A percentile compares a stretch with the other conserved stretches of the same genome.
Conservation (phyloP, 2,113 vertebrate genomes). For the Notarius lentiginosus region DNA sequence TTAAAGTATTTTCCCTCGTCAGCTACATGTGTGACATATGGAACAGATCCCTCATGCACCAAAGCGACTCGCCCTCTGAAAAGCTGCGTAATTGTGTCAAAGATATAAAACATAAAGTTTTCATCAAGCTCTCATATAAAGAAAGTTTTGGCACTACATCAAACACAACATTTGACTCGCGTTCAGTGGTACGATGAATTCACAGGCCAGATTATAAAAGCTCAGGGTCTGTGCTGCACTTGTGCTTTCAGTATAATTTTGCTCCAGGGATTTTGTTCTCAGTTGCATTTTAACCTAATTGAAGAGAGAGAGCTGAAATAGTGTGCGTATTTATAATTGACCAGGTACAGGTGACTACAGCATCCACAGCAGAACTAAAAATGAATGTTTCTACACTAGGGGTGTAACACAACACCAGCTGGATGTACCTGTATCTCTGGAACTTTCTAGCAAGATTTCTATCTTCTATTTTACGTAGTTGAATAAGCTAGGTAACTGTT, state of each 20-base stretch:
- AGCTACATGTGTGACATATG: conserved; percentile 38
- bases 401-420: not conserved
- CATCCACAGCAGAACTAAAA: not conserved
- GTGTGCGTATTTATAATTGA: too few relatives aligned
- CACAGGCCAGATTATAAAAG: not conserved
- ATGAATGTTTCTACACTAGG: not conserved
- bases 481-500: not conserved
- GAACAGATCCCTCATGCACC: conserved; percentile 43
- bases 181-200: conserved; percentile 31
- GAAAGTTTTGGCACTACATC: conserved; percentile 39
- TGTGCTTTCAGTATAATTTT: not conserved
- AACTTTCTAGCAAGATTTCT: not conserved
- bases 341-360: not conserved
- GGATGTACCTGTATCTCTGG: not conserved
- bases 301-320: not conserved
- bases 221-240: not conserved
- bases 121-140: conserved; percentile 38
- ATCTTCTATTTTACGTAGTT: not conserved
- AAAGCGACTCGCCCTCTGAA: not conserved
- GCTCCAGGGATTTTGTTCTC: not conserved
- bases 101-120: conserved; percentile 44
- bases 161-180: conserved; percentile 16
- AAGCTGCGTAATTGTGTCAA: conserved; percentile 33
- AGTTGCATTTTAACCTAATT: not conserved
- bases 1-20: conserved; percentile 38